Percentiles rank a stretch among this genome's conserved stretches.
Evolutionary conservation across 2,888 invertebrate genomes (phyloP).

Genomic region (Epistrophella euchroma): DNA sequence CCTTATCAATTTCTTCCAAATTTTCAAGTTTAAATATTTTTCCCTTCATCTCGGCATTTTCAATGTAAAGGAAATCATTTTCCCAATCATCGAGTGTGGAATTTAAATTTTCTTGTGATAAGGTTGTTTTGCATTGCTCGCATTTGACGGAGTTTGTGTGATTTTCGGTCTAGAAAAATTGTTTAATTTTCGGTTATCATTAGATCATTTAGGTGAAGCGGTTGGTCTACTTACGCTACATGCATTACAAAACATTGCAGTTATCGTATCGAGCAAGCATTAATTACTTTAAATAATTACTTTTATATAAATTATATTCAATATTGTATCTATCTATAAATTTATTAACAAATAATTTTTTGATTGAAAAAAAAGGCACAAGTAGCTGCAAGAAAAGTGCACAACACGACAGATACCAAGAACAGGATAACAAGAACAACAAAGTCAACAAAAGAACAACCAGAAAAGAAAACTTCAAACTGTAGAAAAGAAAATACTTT

Average conservation of each 20-base stretch:
- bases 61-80: slow-evolving; percentile 53
- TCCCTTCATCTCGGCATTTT: slow-evolving; percentile 56
- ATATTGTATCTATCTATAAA: too few species aligned
- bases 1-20: slow-evolving; percentile 12
- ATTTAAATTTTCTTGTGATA: background rate
- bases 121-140: slow-evolving; percentile 30
- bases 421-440: too few species aligned
- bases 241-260: slow-evolving; percentile 26
- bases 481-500: too few species aligned
- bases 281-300: background rate
- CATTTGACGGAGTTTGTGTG: slow-evolving; percentile 30
- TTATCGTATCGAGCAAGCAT: background rate
- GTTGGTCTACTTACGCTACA: slow-evolving; percentile 45
- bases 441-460: too few species aligned
- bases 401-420: too few species aligned
- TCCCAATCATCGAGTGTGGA: slow-evolving; percentile 37
- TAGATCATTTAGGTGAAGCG: too few species aligned
- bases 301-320: background rate
- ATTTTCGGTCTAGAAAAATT: slow-evolving; percentile 30
- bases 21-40: slow-evolving; percentile 39
- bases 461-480: too few species aligned
- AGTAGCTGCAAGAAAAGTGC: too few species aligned
- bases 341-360: too few species aligned
- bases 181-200: background rate
- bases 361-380: too few species aligned